Percentiles rank a stretch among this genome's conserved stretches.
Evolutionary conservation across 2,797 vertebrate genomes (phyloP).

Genomic region (Onychomys leucogaster): DNA sequence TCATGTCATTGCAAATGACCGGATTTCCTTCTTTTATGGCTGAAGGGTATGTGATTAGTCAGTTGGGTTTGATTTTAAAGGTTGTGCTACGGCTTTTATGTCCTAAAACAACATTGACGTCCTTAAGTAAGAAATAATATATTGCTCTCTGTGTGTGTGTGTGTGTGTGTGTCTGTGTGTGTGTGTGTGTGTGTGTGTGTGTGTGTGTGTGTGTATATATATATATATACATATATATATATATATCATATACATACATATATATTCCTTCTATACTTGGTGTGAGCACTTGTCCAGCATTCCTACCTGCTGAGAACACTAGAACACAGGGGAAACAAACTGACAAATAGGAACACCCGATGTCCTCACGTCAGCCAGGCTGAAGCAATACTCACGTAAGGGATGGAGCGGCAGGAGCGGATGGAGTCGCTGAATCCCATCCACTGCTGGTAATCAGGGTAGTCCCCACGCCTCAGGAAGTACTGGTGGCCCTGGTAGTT

Average conservation of each 20-base stretch:
- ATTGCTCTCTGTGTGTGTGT: too few species aligned
- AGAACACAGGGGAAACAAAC: not conserved
- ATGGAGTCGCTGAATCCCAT: constrained; percentile 63
- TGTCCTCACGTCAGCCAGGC: not conserved
- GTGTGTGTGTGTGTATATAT: too few species aligned
- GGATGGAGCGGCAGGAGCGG: constrained; percentile 77
- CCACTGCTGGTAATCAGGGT: constrained; percentile 78
- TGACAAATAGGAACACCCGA: not conserved
- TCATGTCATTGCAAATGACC: too few species aligned
- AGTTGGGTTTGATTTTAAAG: constrained; percentile 15
- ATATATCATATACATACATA: too few species aligned
- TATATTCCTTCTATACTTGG: not conserved
- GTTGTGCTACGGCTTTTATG: not conserved
- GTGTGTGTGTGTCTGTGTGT: too few species aligned
- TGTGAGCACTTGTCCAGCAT: not conserved
- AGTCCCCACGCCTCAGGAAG: constrained; percentile 71
- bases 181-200: too few species aligned
- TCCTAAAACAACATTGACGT: not conserved
- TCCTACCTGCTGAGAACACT: not conserved
- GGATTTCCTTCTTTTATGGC: not conserved
- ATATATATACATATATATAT: too few species aligned
- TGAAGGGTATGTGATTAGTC: not conserved
- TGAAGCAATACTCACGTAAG: constrained; percentile 44
- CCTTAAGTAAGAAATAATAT: not conserved
- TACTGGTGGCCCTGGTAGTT: constrained; percentile 75